A percentile compares a stretch with the other conserved stretches of the same genome.
Evolutionary conservation across 1,140 invertebrate species (phyloP).

Genomic region (Papilio polyxenes): DNA sequence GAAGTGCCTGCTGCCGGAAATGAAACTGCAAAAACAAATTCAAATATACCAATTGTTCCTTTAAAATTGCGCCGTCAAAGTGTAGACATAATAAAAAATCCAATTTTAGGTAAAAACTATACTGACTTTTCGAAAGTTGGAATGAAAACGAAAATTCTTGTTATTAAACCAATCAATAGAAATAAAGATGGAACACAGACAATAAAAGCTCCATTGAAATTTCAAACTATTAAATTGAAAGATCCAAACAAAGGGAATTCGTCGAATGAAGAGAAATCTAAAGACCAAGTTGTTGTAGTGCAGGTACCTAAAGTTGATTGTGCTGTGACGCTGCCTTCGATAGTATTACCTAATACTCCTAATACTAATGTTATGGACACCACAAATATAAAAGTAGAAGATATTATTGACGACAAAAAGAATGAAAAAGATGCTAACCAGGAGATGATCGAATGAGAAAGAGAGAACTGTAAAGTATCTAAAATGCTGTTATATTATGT

Average conservation of each 20-base stretch:
- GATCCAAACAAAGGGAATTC: constrained; percentile 56
- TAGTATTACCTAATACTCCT: constrained; percentile 22
- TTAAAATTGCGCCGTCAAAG: constrained; percentile 70
- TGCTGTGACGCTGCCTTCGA: constrained; percentile 41
- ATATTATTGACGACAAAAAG: constrained; percentile 13
- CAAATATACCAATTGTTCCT: constrained; percentile 62
- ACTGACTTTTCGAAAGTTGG: constrained; percentile 71
- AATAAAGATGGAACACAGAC: constrained; percentile 59
- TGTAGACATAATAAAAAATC: constrained; percentile 73
- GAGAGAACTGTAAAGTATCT: background rate
- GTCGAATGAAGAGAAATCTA: constrained; percentile 58
- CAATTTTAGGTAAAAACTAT: constrained; percentile 74
- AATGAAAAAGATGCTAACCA: constrained; percentile 36
- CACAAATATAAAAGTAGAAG: constrained; percentile 17
- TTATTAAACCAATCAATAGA: constrained; percentile 73
- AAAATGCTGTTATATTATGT: constrained; percentile 16
- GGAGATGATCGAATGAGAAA: background rate
- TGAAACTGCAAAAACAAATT: constrained; percentile 49
- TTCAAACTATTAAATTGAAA: constrained; percentile 75
- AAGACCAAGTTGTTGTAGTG: constrained; percentile 69
- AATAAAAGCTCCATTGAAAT: constrained; percentile 63
- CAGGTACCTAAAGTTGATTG: constrained; percentile 70
- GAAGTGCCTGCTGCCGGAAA: constrained; percentile 27
- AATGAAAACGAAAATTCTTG: constrained; percentile 75
- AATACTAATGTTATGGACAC: constrained; percentile 21